These are phyloP conservation scores for Falcunculus frontatus DNA, from an alignment of 2,113 vertebrate genomes.

Conservation along the genomic window DNA sequence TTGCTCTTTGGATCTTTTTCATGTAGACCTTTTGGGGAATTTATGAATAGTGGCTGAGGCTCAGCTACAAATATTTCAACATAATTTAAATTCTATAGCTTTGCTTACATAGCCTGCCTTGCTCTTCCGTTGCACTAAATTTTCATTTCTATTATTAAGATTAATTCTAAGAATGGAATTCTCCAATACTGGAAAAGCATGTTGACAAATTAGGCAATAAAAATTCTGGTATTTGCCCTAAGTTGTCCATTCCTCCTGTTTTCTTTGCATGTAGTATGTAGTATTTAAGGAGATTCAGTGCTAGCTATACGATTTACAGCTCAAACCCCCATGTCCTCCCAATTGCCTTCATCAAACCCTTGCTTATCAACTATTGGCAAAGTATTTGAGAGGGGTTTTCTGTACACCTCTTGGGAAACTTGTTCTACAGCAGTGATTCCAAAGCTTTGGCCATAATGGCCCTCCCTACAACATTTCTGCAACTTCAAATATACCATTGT, in stretches of 20 bases:
- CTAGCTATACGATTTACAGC: background rate
- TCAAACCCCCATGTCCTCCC: background rate
- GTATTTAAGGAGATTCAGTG: background rate
- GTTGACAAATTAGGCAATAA: background rate
- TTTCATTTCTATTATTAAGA: background rate
- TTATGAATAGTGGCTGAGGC: rapidly evolving
- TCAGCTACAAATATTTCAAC: background rate
- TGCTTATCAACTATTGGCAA: background rate
- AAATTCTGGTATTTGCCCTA: background rate
- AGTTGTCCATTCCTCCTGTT: background rate
- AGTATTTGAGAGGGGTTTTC: background rate
- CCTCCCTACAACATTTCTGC: background rate
- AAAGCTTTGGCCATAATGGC: background rate
- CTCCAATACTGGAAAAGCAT: background rate
- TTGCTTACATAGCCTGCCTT: background rate
- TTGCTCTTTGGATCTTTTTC: background rate
- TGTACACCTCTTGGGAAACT: background rate
- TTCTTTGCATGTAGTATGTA: background rate
- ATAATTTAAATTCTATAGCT: background rate
- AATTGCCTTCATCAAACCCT: background rate
- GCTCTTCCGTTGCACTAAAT: background rate
- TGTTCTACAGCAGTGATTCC: background rate
- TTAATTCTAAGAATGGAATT: background rate
- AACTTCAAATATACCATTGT: background rate
- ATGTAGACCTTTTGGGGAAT: background rate